Evolutionary conservation across 1,140 invertebrate genomes (phyloP).

Genomic region (Ridgeia piscesae): DNA sequence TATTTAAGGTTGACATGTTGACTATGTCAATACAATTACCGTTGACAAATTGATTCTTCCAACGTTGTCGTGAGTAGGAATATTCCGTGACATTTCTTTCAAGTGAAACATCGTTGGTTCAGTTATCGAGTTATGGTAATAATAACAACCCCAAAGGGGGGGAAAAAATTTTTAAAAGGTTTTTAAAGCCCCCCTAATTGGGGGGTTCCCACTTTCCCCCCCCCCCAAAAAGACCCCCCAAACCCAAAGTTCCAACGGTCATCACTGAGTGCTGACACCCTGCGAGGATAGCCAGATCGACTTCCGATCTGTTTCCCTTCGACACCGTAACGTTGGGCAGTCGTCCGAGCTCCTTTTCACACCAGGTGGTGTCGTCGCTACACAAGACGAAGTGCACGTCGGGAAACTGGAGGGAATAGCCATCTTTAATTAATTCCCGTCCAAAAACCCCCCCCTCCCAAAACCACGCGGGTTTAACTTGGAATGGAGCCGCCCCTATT

Average conservation of each 20-base stretch:
- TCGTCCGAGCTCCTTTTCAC: slow-evolving; percentile 36
- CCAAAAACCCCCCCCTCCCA: too few species aligned
- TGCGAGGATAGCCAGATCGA: slow-evolving; percentile 68
- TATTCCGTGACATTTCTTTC: too few species aligned
- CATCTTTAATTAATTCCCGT: too few species aligned
- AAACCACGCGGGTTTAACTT: too few species aligned
- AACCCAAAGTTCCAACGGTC: slow-evolving; percentile 71
- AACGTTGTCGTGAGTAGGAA: too few species aligned
- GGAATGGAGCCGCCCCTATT: too few species aligned
- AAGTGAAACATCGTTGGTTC: too few species aligned
- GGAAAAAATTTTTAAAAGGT: neutral
- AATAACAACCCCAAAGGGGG: neutral
- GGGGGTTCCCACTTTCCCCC: slow-evolving; percentile 47
- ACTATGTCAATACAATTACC: neutral
- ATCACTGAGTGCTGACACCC: slow-evolving; percentile 71
- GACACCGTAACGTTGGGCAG: slow-evolving; percentile 39
- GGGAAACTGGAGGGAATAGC: slow-evolving; percentile 36
- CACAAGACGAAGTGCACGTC: slow-evolving; percentile 43
- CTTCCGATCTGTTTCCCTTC: slow-evolving; percentile 52
- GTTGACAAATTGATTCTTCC: too few species aligned
- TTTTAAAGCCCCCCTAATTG: neutral
- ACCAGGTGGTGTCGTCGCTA: slow-evolving; percentile 45
- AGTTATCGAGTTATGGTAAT: too few species aligned
- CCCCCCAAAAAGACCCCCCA: slow-evolving; percentile 69
- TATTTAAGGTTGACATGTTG: neutral